Base-by-base conservation (phyloP, 2,113 vertebrate species). In the Sinocyclocheilus grahami region DNA sequence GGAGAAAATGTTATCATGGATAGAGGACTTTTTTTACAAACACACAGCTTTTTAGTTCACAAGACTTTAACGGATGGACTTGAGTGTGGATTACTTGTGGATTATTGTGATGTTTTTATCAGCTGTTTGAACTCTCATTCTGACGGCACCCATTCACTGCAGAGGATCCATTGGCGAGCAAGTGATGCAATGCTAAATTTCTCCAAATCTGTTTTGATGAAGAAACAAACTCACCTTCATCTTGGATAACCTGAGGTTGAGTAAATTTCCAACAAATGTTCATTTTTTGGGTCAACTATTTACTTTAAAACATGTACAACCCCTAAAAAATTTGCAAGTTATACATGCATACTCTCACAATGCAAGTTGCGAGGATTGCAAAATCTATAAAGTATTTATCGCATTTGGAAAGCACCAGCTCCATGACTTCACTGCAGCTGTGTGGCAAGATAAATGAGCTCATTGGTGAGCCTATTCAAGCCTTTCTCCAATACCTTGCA, bases 401-500 rank as follows among this genome's bases (percentile, higher is more conserved):
- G 14, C 51, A 11, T 78, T 78, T 30, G 22, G 81, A 69, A 62
- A 69, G 39, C 27, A 85, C 16, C 39, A 53, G 62, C 62, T 24
- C 12, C 18, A 13, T 37, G 27, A 82, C 81, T 82, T 33, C 14
- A 51, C 42, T 67, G 79, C 81, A 82, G 63, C 13, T 53, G 24
- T 69, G 63, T 82, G 65, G 63, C 33, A 53, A 69, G 81, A 82
- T 82, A 71, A 53, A 69, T 69, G 27, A 82, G 63, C 81, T 30
- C 63, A 53, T 51, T 53, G 24, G 81, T 82, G 63, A 82, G 24
- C 24, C 60, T 65, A 65, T 81, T 81, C 39, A 27, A 63, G 37
- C 78, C 42, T 82, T 82, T 65, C 79, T 82, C 42, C 60, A 30
- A 65, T 82, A 82, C 60, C 79, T 48, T 67, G 39, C 24, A 82